Evolutionary conservation across 2,113 vertebrate genomes (phyloP).

Genomic region (Thunnus thynnus): DNA sequence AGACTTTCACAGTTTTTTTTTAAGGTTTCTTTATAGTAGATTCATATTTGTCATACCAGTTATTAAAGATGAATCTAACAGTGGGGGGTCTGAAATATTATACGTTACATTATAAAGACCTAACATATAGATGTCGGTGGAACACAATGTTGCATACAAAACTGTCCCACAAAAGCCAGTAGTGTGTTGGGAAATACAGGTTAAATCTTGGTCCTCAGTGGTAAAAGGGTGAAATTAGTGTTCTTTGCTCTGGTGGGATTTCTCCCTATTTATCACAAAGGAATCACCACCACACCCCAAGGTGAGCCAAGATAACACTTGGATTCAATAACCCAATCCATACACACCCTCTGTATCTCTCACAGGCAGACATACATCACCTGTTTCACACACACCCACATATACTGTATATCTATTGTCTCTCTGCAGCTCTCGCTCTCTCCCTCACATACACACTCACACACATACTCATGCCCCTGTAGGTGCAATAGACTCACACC

Average conservation of each 20-base stretch:
- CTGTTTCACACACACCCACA: slow-evolving; percentile 43
- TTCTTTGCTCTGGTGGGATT: slow-evolving; percentile 58
- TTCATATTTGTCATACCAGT: not conserved
- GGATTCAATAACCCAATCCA: slow-evolving; percentile 60
- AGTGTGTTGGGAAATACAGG: slow-evolving; percentile 7
- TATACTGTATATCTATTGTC: slow-evolving; percentile 16
- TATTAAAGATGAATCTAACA: not conserved
- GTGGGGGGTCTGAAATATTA: not conserved
- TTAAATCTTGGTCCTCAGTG: slow-evolving; percentile 28
- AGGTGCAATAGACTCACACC: slow-evolving; percentile 75
- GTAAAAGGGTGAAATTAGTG: slow-evolving; percentile 34
- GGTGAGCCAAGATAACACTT: slow-evolving; percentile 67
- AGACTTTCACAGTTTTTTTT: not conserved
- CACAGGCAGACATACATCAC: slow-evolving; percentile 43
- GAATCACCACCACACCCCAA: slow-evolving; percentile 55
- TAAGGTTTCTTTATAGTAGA: not conserved
- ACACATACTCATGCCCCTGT: slow-evolving; percentile 41
- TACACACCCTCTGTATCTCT: slow-evolving; percentile 21
- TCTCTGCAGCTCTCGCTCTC: slow-evolving; percentile 1
- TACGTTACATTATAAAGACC: slow-evolving; percentile 1
- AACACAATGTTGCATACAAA: not conserved
- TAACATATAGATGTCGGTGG: not conserved
- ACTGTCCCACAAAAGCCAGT: slow-evolving; percentile 13
- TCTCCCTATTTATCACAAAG: slow-evolving; percentile 71
- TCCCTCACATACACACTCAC: slow-evolving; percentile 25